phyloP scores from a whole-genome alignment of 1,140 invertebrate genomes.

The Drosophila ficusphila region DNA sequence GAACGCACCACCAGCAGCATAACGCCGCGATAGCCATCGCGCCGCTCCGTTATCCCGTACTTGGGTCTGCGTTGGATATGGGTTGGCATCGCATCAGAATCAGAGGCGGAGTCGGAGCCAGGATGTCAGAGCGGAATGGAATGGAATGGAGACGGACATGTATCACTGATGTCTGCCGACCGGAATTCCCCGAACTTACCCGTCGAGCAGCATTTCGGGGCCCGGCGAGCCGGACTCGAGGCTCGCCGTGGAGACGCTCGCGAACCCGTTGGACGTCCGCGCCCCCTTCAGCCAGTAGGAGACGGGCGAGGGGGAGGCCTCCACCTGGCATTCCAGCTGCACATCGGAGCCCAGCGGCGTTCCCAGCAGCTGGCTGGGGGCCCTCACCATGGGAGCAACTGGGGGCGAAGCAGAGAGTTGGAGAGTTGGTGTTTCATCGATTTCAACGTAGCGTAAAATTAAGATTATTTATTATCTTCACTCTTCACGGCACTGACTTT shows the following conservation, averaged over 20 bases:
- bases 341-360: constrained; percentile 92
- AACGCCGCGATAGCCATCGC: constrained; percentile 91
- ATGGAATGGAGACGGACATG: constrained; percentile 13
- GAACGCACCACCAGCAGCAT: constrained; percentile 93
- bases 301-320: constrained; percentile 92
- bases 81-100: too few relatives aligned
- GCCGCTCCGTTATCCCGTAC: constrained; percentile 92
- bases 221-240: constrained; percentile 80
- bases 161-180: constrained; percentile 15
- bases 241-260: constrained; percentile 71
- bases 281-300: constrained; percentile 93
- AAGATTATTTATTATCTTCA: not conserved
- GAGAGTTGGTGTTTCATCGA: not conserved
- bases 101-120: too few relatives aligned
- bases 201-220: constrained; percentile 90
- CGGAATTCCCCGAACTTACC: constrained; percentile 85
- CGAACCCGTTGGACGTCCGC: constrained; percentile 82
- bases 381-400: constrained; percentile 93
- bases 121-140: not conserved
- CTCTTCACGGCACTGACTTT: not conserved
- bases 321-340: constrained; percentile 91
- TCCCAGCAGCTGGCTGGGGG: constrained; percentile 92
- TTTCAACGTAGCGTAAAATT: not conserved
- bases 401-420: constrained; percentile 25
- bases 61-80: constrained; percentile 87